Base-by-base conservation (phyloP, 2,888 invertebrate genomes). In the Parnassius mnemosyne region DNA sequence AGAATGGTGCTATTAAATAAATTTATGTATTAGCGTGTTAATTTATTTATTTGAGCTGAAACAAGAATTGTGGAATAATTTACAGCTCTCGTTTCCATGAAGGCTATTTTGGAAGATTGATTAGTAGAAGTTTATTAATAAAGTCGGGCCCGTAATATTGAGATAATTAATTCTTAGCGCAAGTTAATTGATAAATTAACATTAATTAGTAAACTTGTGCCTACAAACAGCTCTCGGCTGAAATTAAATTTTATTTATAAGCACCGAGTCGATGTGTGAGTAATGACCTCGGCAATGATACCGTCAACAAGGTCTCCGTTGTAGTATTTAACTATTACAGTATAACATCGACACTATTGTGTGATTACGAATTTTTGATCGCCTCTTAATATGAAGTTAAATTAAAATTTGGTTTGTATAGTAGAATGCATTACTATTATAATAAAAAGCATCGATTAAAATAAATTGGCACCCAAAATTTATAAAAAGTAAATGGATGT, bases 151-250 rank as follows among this genome's bases (percentile, higher is more conserved):
- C 83, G 83, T 85, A 85, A 87, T 87, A 80, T 84, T 80, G 78
- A 87, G 84, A 87, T 88, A 89, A 89, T 89, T 87, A 88, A 89
- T 89, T 89, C 87, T 85, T 87, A 87, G 84, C 83, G 81, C 83
- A 84, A 87, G 81, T 86, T 89, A 89, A 89, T 89, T 87, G 87
- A 87, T 87, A 87, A 85, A 87, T 86, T 86, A 88, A 84, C 85
- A 85, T 85, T 88, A 89, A 89, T 89, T 89, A 87, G 86, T 86
- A 86, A 89, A 89, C 81, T 89, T 87, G 63, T 56, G 63, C 63
- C 65, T 69, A 69, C 66, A 64, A 67, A 66, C 66, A 65, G 66
- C 68, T 66, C 63, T 60, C 65, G 65, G 66, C 57, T 64, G 59
- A 61, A 66, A 59, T 63, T 60, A 60, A 63, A 63, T 71, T 71